A percentile compares a stretch with the other conserved stretches of the same genome.
Evolutionary conservation across 2,113 vertebrate species (phyloP).

Genomic region (Odocoileus hemionus): DNA sequence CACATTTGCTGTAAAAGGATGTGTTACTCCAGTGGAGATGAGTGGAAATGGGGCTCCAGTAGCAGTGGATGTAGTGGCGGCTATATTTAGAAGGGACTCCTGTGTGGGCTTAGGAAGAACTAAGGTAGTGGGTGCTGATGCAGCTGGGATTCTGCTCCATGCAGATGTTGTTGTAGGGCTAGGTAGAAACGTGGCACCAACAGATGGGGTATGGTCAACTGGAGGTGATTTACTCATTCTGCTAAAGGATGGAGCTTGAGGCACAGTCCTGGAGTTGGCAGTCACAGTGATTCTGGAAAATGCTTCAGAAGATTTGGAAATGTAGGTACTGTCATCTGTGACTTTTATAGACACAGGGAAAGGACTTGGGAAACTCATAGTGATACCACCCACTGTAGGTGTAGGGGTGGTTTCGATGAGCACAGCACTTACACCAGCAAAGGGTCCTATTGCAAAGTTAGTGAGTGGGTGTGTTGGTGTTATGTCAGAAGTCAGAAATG

Average conservation of each 20-base stretch:
- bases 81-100: background rate
- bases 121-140: background rate
- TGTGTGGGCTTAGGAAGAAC: background rate
- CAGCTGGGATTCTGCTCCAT: slow-evolving; percentile 6
- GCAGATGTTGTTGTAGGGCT: background rate
- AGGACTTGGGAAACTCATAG: background rate
- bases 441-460: background rate
- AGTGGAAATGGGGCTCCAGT: background rate
- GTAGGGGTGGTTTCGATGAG: background rate
- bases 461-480: background rate
- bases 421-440: background rate
- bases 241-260: background rate
- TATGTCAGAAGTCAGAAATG: background rate
- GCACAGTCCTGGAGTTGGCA: background rate
- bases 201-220: background rate
- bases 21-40: background rate
- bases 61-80: background rate
- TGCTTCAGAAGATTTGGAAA: background rate
- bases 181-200: background rate
- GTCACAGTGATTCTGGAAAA: background rate
- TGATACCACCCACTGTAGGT: background rate
- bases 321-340: background rate
- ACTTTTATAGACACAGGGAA: background rate
- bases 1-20: background rate
- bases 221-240: background rate